These are phyloP conservation scores for Crocallis elinguaria DNA, from an alignment of 2,888 invertebrate species.

Conservation along the genomic window DNA sequence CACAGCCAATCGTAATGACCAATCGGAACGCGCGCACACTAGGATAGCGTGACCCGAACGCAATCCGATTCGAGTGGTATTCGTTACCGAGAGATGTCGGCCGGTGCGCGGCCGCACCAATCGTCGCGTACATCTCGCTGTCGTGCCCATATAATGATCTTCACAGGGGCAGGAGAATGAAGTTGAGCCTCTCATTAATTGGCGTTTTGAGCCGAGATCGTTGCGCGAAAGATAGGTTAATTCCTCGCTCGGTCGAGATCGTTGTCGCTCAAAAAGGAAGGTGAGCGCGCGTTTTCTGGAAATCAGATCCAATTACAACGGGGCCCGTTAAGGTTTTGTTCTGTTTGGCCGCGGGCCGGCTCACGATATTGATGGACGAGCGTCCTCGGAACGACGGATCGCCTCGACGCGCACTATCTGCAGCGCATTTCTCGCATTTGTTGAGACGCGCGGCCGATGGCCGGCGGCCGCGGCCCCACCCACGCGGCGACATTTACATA, in stretches of 20 bases:
- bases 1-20: conserved; percentile 75
- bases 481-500: conserved; percentile 83
- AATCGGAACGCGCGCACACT: conserved; percentile 74
- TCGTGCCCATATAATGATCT: conserved; percentile 85
- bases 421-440: conserved; percentile 5
- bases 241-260: conserved; percentile 82
- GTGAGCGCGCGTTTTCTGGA: conserved; percentile 83
- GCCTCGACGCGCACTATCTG: conserved; percentile 52
- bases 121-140: conserved; percentile 83
- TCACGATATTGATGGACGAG: conserved; percentile 77
- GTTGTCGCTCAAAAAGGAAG: conserved; percentile 83
- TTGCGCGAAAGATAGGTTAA: conserved; percentile 84
- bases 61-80: conserved; percentile 79
- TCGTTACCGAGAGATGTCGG: conserved; percentile 83
- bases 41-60: conserved; percentile 84
- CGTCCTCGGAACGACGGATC: conserved; percentile 53
- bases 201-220: conserved; percentile 85
- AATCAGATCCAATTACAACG: conserved; percentile 85
- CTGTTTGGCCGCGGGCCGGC: conserved; percentile 74
- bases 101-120: conserved; percentile 74
- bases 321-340: conserved; percentile 82
- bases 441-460: conserved; percentile 4
- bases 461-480: conserved; percentile 70
- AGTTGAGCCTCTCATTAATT: conserved; percentile 85
- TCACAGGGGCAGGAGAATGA: conserved; percentile 84